These are phyloP conservation scores for Ridgeia piscesae DNA, from an alignment of 1,140 invertebrate genomes.

Conservation along the genomic window DNA sequence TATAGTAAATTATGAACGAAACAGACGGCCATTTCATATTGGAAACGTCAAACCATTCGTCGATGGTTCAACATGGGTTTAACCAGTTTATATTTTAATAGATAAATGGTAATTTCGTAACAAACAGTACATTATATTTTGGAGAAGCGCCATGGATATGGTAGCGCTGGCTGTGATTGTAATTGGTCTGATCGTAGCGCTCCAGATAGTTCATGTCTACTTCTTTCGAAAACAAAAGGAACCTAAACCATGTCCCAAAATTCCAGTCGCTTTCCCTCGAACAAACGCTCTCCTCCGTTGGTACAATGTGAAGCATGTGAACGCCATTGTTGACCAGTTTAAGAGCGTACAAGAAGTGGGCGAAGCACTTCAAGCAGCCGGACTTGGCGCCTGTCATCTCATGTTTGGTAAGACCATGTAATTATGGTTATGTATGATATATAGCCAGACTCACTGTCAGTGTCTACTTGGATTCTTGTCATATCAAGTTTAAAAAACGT, in stretches of 20 bases:
- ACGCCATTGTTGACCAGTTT: conserved; percentile 43
- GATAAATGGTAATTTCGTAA: not conserved
- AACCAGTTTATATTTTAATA: not conserved
- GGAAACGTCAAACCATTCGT: not conserved
- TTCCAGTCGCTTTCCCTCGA: not conserved
- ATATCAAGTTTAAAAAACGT: too few relatives aligned
- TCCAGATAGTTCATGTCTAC: not conserved
- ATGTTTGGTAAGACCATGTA: conserved; percentile 54
- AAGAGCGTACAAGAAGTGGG: conserved; percentile 50
- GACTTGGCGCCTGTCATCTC: conserved; percentile 58
- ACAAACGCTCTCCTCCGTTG: conserved; percentile 9
- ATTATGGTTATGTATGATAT: too few relatives aligned
- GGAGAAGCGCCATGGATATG: not conserved
- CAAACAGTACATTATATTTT: not conserved
- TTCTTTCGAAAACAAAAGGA: not conserved
- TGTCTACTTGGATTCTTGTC: too few relatives aligned
- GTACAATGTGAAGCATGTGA: conserved; percentile 17
- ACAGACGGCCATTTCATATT: not conserved
- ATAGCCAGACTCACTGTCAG: too few relatives aligned
- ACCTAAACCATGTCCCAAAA: not conserved
- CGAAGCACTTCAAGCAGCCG: conserved; percentile 50
- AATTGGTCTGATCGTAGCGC: not conserved
- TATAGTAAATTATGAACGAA: not conserved
- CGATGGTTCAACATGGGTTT: not conserved
- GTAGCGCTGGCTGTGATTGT: not conserved